Base-by-base conservation (phyloP, 1,140 invertebrate genomes). In the Sogatella furcifera region DNA sequence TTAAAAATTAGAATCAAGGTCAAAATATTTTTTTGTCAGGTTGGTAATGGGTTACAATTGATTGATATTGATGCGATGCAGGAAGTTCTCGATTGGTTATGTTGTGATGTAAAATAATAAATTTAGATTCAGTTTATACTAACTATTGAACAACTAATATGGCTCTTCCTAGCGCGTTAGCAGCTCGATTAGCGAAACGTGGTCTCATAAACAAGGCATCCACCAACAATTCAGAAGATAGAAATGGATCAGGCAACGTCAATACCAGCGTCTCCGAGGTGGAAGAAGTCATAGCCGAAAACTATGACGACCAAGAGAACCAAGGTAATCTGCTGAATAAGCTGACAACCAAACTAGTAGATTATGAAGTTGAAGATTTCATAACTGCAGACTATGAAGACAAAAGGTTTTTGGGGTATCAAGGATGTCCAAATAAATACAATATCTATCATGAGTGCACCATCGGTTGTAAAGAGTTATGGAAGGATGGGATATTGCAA, bases 401-500 rank as follows among this genome's bases (percentile, higher is more conserved):
- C 15, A 62, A 28, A 24, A 65, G 63, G 42, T 61, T 62, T 61
- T 61, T 58, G 58, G 56, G 28, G 14, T 59, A 41, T 42, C 57
- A 81, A 66, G 87, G 89, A 5, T 99, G 97, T 74, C 97, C 97
- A 2, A 98, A 98, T 71, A 97, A 95, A 74, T 89, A 82, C 67
- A 99, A 98, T 71, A 88, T 93, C 60, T 95, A 89, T 73, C 97
- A 99, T 72, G 86, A 92, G 63, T 99, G 97, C 74, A 83, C 82
- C 2, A 81, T 83, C 22, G 96, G 83, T 75, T 99, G 97, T 76
- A 84, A 88, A 58, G 88, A 91, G 69, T 81, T 84, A 52, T 99
- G 92, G 90, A 89, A 88, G 64, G 80, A 80, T 62, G 87, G 90
- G 21, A 83, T 83, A 60, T 64, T 76, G 31, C 80, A 84, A 66